Base-by-base conservation (phyloP, 2,797 vertebrate species). In the Premnoplex brunnescens region DNA sequence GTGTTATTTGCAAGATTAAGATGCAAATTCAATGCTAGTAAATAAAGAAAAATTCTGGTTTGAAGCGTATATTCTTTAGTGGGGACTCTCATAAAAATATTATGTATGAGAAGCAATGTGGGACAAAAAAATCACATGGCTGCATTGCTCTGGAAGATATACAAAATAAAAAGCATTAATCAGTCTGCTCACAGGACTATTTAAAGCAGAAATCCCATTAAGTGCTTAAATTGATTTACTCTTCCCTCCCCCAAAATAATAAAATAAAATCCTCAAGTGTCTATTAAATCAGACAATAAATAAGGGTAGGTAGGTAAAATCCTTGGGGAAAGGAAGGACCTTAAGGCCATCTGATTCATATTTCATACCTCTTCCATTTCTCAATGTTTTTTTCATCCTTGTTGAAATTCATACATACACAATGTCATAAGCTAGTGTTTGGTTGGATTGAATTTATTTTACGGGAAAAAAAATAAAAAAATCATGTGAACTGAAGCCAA, bases 291-390 rank as follows among this genome's bases (percentile, higher is more conserved):
- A 96, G 85, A 96, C 68, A 96, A 96, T 91, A 96, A 95, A 97
- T 86, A 96, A 95, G 91, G 27, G n/a, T 87, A 92, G 85, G 69
- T 72, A 85, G 21, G 90, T 85, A 93, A 95, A 96, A 93, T 95
- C 74, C 89, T 92, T 66, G 54, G 96, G 87, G 75, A 90, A 94
- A 62, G 69, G 58, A 55, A 54, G 46, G 72, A 82, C 58, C 87
- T 91, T 96, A 95, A 96, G 89, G 93, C 93, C 76, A 87, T 93
- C 82, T 97, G 75, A 88, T 97, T 97, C 93, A 96, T 97, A 95
- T 96, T 97, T 97, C 90, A 91, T 92, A 72, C 34, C 4, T 79
- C 41, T 74, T 76, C 91, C 51, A 89, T 85, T 93, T 95, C 91
- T 79, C 55, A 41, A 58, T 60, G 8, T 44, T 86, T 91, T 76